Base-by-base conservation (phyloP, 2,888 invertebrate genomes). In the Thereva nobilitata region DNA sequence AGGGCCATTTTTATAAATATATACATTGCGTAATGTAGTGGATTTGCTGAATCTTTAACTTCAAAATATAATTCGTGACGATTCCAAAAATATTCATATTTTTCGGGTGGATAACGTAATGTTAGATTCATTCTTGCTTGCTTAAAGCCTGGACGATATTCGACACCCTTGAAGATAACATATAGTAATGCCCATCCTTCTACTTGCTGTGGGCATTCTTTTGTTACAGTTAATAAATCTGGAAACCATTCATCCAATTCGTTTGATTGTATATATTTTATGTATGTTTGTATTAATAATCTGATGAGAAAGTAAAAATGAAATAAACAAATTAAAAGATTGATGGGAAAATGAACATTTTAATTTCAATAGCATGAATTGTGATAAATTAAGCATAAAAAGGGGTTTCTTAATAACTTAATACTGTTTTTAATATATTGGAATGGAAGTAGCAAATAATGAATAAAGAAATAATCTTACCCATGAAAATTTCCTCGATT, bases 101-200 rank as follows among this genome's bases (percentile, higher is more conserved):
- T 38, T 3, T 47, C 12, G 9, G 35, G 4, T 35, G 37, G 10
- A 41, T 12, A 35, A 8, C 35, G 23, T 35, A 45, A 34, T 37
- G 5, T 35, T 45, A 45, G 45, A 10, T 57, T 57, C 64, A 66
- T 68, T 66, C 64, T 53, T 2, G 56, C 23, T 41, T 68, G 56
- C 40, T 47, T 63, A 49, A 49, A 63, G 34, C 68, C 68, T 35
- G 68, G n/a, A 7, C 68, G 68, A 57, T 68, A 64, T 41, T 66
- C 53, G 10, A 23, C 5, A n/a, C 47, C 50, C 56, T 54, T 50
- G 42, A 57, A 66, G 23, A 68, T 23, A 35, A 44, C 64, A 57
- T 66, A 57, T 3, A 68, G 45, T 1, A 68, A 42, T 5, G 42
- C 8, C 68, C 68, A 68, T n/a, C 41, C 35, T 66, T 66, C 63